Conservation (phyloP, 1,140 invertebrate species). For the Drosophila pruinosa region DNA sequence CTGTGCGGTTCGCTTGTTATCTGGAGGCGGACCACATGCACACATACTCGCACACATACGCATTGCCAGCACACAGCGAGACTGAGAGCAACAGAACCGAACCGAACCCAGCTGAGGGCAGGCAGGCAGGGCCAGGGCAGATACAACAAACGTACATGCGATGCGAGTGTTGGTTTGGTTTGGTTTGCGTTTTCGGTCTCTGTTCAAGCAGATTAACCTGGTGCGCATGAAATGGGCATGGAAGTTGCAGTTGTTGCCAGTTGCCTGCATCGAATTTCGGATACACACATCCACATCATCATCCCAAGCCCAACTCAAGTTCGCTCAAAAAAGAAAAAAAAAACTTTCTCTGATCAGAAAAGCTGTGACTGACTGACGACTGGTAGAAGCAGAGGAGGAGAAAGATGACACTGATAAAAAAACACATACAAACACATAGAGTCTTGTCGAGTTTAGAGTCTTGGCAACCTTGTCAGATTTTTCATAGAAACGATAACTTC, state of each 20-base stretch:
- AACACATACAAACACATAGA: no score
- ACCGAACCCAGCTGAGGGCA: no score
- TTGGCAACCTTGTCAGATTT: not conserved
- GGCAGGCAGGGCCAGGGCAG: slow-evolving; percentile 31
- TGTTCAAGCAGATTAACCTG: slow-evolving; percentile 38
- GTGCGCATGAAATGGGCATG: slow-evolving; percentile 50
- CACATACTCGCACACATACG: slow-evolving; percentile 21
- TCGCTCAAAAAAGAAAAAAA: not conserved
- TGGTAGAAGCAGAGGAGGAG: not conserved
- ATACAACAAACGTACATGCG: slow-evolving; percentile 42
- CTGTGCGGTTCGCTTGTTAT: slow-evolving; percentile 70
- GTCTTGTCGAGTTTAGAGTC: no score
- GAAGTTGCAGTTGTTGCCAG: slow-evolving; percentile 47
- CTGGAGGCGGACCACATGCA: slow-evolving; percentile 75
- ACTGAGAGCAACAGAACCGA: not conserved
- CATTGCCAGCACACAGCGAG: slow-evolving; percentile 6
- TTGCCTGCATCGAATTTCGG: slow-evolving; percentile 40
- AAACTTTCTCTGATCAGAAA: slow-evolving; percentile 42
- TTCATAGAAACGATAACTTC: slow-evolving; percentile 17
- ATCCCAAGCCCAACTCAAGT: slow-evolving; percentile 3
- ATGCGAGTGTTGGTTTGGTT: slow-evolving; percentile 10
- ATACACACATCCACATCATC: slow-evolving; percentile 27
- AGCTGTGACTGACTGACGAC: not conserved
- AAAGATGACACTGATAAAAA: slow-evolving; percentile 21
- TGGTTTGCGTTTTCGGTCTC: slow-evolving; percentile 47